phyloP scores from a whole-genome alignment of 2,113 vertebrate genomes.

The Alethe diademata region DNA sequence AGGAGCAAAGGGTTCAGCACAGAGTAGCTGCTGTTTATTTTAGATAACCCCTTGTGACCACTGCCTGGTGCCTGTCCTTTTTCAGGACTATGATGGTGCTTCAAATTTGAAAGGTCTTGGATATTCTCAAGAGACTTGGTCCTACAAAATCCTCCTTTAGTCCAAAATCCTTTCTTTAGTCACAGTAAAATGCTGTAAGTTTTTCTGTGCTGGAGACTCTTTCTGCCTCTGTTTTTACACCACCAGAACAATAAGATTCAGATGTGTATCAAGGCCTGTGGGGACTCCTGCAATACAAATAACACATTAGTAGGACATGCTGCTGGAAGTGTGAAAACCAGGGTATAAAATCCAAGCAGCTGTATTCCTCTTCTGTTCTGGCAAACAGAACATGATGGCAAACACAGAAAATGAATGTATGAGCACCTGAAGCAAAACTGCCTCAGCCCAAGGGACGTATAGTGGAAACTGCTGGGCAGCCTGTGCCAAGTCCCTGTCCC shows the following conservation, averaged over 20 bases:
- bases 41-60: not conserved
- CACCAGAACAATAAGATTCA: slow-evolving; percentile 7
- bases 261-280: not conserved
- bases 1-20: not conserved
- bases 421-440: slow-evolving; percentile 33
- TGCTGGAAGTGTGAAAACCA: slow-evolving; percentile 7
- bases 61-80: not conserved
- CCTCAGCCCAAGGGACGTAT: not conserved
- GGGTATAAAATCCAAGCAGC: not conserved
- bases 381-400: not conserved
- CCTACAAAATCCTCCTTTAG: not conserved
- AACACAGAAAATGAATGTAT: not conserved
- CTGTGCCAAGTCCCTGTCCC: not conserved
- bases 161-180: not conserved
- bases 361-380: not conserved
- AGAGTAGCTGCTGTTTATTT: not conserved
- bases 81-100: not conserved
- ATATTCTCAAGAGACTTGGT: not conserved
- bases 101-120: not conserved
- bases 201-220: not conserved
- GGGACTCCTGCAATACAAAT: slow-evolving; percentile 13
- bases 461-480: not conserved
- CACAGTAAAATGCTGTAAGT: not conserved
- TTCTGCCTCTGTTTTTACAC: not conserved
- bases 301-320: not conserved